phyloP scores from a whole-genome alignment of 2,888 invertebrate species.

The Graphium colonna region DNA sequence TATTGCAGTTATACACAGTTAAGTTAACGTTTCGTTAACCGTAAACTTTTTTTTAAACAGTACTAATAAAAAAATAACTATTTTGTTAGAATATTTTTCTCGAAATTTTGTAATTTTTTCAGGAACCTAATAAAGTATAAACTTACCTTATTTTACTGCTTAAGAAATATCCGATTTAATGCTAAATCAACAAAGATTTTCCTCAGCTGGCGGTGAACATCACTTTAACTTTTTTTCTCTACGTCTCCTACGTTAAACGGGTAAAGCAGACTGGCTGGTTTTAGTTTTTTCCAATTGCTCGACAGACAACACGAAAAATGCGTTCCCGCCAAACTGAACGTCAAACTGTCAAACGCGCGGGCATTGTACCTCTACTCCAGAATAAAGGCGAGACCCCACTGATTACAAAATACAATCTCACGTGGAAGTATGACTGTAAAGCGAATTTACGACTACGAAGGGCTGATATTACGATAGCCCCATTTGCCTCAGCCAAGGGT shows the following conservation, averaged over 20 bases:
- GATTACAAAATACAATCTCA: conserved; percentile 77
- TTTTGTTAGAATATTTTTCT: not conserved
- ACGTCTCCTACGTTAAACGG: conserved; percentile 25
- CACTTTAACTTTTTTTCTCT: conserved; percentile 45
- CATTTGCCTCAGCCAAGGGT: conserved; percentile 41
- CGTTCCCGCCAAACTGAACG: conserved; percentile 74
- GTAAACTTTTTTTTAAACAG: not conserved
- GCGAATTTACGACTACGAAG: conserved; percentile 66
- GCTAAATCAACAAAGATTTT: conserved; percentile 67
- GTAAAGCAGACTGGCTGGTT: conserved; percentile 18
- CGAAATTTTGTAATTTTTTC: not conserved
- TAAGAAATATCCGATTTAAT: conserved; percentile 71
- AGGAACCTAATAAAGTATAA: not conserved
- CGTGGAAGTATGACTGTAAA: conserved; percentile 65
- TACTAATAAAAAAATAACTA: conserved; percentile 5
- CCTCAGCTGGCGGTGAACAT: conserved; percentile 66
- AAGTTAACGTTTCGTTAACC: too few relatives aligned
- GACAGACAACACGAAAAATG: conserved; percentile 43
- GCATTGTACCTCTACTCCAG: conserved; percentile 68
- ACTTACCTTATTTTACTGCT: conserved; percentile 59
- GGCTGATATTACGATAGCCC: conserved; percentile 56
- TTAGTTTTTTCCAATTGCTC: conserved; percentile 31
- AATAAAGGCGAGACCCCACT: conserved; percentile 75
- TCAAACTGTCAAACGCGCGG: conserved; percentile 72
- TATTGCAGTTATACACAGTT: not conserved